Base-by-base conservation (phyloP, 2,888 invertebrate genomes). In the Leucophenga montana region DNA sequence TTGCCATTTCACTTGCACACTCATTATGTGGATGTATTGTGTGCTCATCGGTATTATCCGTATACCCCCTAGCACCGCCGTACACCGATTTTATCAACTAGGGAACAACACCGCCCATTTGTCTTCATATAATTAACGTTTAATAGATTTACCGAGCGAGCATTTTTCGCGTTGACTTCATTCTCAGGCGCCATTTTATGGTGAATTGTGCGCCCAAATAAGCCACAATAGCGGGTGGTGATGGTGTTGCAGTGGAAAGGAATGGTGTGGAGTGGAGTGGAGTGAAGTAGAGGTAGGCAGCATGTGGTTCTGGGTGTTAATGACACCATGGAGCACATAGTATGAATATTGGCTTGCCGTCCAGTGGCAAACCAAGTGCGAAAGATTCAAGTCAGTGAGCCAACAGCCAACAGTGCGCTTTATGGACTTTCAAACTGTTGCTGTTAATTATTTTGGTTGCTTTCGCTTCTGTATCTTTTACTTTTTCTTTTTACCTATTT, bases 141-240 rank as follows among this genome's bases (percentile, higher is more conserved):
- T 82, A 82, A 82, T 82, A 84, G 81, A 82, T 82, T 82, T 82
- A 84, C 84, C 81, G 83, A 79, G 83, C 81, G 83, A 78, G 84
- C 76, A 78, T 78, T 82, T 81, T 84, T 82, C 83, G 80, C 83
- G 78, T 81, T 75, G 81, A 75, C 75, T 78, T 76, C 69, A 77
- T 74, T 72, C 70, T 73, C 73, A 70, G 67, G 39, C 59, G 70
- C 71, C 62, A 66, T 74, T 76, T 75, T 69, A 69, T 73, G 75
- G 73, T 83, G 73, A 71, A 69, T 78, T 80, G 78, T 76, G 80
- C 83, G 83, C 82, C 76, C 81, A 80, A 82, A 83, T 84, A 84
- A 73, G 79, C 73, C 84, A 78, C 78, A 82, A 82, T 81, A 71
- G 71, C 59, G 59, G 68, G 27, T 65, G 69, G 64, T 33, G 59